These are phyloP conservation scores for Magallana gigas DNA, from an alignment of 1,140 invertebrate species.

Conservation along the genomic window DNA sequence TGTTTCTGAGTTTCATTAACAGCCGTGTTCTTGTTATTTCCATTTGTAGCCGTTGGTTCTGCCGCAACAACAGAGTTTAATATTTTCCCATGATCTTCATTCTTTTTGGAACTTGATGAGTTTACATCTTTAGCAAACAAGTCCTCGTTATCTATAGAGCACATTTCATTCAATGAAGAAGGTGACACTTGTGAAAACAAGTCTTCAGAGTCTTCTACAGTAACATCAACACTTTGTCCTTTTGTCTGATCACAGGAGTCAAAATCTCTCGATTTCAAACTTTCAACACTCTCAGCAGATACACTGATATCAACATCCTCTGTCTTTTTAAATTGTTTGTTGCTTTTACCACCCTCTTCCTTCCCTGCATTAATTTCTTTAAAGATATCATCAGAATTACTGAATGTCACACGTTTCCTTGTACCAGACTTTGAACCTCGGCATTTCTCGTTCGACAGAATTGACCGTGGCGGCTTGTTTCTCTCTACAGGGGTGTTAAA, in stretches of 20 bases:
- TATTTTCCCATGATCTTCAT: neutral
- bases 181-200: slow-evolving; percentile 63
- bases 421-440: neutral
- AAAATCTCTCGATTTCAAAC: neutral
- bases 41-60: neutral
- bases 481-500: slow-evolving; percentile 51
- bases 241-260: neutral
- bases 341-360: neutral
- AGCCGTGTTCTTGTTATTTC: neutral
- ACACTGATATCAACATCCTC: neutral
- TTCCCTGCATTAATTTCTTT: neutral
- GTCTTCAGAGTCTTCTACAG: slow-evolving; percentile 40
- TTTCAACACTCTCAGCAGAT: neutral
- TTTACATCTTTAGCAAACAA: neutral
- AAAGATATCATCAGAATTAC: neutral
- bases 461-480: slow-evolving; percentile 46
- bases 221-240: neutral
- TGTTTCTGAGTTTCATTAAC: neutral
- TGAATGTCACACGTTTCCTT: slow-evolving; percentile 51
- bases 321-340: neutral
- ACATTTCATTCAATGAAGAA: slow-evolving; percentile 61
- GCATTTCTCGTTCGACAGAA: slow-evolving; percentile 52
- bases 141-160: slow-evolving; percentile 37
- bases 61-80: neutral
- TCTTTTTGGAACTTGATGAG: neutral